Evolutionary conservation across 2,888 invertebrate species (phyloP), one percentile per base, ranked within the genome.

Genomic region (Tortrix viridana): DNA sequence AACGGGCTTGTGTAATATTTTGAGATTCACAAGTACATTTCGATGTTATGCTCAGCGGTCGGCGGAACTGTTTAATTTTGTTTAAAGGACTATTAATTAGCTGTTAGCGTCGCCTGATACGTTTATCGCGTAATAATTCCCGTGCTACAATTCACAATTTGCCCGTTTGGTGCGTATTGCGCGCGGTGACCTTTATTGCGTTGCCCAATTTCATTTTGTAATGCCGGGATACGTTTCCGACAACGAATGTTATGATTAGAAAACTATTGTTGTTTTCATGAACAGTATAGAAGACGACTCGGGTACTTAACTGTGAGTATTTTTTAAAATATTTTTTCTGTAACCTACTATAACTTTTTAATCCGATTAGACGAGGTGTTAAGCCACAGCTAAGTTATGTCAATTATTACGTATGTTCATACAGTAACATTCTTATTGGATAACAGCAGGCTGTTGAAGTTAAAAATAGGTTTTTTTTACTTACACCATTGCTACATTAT

Each of bases 231-330:
- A 53, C 47, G 60, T 66, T 64, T 67, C 65, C 61, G 46, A 46
- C n/a, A n/a, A n/a, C 46, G 52, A 57, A 52, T 59, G 66, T 66
- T 60, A 60, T 56, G 59, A 46, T 54, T 60, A 60, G 67, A 65
- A 69, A 65, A 65, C 52, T 52, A 63, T 60, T 65, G 61, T 53
- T 71, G 61, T 53, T 71, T 73, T 71, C 53, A 74, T 70, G 73
- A 71, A 37, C 67, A 50, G 65, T 54, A 55, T 59, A 37, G 61
- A 63, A 54, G 65, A 65, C 37, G 49, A 56, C 32, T 58, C 59
- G 52, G 54, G 57, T 49, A 38, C 19, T 44, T 32, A 53, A 69
- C 62, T 67, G 72, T 72, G 37, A 71, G 72, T 72, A 59, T 32
- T 53, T 41, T 63, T 57, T 56, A 43, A 16, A 18, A 16, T 26